Evolutionary conservation across 2,113 vertebrate species (phyloP).

Genomic region (Brachyhypopomus gauderio): DNA sequence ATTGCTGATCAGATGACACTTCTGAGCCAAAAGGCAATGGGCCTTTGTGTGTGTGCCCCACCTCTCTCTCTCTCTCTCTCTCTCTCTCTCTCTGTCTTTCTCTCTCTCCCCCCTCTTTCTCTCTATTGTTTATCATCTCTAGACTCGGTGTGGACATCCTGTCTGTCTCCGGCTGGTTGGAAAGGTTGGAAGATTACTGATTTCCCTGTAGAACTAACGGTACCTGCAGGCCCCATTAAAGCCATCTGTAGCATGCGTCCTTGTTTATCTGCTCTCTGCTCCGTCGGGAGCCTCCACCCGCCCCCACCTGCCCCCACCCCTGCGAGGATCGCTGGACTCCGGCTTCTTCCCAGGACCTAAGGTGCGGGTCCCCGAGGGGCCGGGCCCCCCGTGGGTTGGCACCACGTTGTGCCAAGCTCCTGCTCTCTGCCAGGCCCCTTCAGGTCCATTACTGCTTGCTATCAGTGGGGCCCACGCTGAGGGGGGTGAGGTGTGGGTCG

Average conservation of each 20-base stretch:
- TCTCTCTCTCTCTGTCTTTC: constrained; percentile 2
- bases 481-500: constrained; percentile 54
- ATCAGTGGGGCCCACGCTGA: constrained; percentile 77
- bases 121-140: constrained; percentile 42
- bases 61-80: constrained; percentile 4
- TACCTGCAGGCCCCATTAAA: constrained; percentile 70
- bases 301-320: constrained; percentile 3
- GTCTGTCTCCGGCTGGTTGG: constrained; percentile 54
- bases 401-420: constrained; percentile 42
- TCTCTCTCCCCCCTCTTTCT: constrained; percentile 13
- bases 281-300: constrained; percentile 49
- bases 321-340: constrained; percentile 47
- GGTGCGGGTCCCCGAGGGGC: constrained; percentile 47
- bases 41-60: constrained; percentile 15
- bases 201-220: constrained; percentile 65
- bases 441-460: constrained; percentile 74
- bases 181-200: constrained; percentile 65
- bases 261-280: constrained; percentile 57
- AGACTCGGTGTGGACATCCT: constrained; percentile 47
- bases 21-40: constrained; percentile 37
- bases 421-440: constrained; percentile 64
- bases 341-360: constrained; percentile 50
- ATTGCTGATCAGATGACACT: constrained; percentile 39
- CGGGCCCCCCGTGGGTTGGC: constrained; percentile 51
- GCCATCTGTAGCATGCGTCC: constrained; percentile 70